Conservation (phyloP, 1,140 invertebrate species). For the Drosophila lacteicornis region DNA sequence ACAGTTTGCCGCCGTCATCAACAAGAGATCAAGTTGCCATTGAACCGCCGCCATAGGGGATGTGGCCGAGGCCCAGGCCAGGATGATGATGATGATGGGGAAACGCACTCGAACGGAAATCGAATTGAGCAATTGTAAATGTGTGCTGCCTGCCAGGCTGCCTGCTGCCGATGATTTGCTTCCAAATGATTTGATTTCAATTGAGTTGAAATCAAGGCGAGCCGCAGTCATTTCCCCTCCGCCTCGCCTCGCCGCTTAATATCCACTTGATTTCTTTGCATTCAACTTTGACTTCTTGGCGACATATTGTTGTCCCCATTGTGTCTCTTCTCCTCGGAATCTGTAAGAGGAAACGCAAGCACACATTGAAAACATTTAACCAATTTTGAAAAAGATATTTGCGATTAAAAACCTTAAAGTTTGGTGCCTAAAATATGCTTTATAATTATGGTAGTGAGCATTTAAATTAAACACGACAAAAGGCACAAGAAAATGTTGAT, state of each 20-base stretch:
- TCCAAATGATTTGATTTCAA: constrained; percentile 84
- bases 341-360: not conserved
- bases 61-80: no score
- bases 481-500: no score
- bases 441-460: no score
- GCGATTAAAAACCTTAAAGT: not conserved
- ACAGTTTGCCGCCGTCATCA: constrained; percentile 78
- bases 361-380: not conserved
- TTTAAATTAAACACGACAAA: not conserved
- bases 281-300: constrained; percentile 33
- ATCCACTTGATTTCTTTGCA: constrained; percentile 69
- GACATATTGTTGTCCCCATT: constrained; percentile 58
- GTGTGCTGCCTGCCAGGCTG: constrained; percentile 20
- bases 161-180: constrained; percentile 76
- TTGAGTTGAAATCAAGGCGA: constrained; percentile 75
- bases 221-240: constrained; percentile 28
- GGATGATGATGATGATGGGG: constrained; percentile 29
- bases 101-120: constrained; percentile 80
- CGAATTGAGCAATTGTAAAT: constrained; percentile 82
- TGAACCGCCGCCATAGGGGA: constrained; percentile 38
- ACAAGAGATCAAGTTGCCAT: constrained; percentile 79
- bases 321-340: not conserved
- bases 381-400: no score
- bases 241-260: constrained; percentile 34
- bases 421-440: not conserved